Evolutionary conservation across 2,797 vertebrate species (phyloP).

Genomic region (Florisuga fusca): DNA sequence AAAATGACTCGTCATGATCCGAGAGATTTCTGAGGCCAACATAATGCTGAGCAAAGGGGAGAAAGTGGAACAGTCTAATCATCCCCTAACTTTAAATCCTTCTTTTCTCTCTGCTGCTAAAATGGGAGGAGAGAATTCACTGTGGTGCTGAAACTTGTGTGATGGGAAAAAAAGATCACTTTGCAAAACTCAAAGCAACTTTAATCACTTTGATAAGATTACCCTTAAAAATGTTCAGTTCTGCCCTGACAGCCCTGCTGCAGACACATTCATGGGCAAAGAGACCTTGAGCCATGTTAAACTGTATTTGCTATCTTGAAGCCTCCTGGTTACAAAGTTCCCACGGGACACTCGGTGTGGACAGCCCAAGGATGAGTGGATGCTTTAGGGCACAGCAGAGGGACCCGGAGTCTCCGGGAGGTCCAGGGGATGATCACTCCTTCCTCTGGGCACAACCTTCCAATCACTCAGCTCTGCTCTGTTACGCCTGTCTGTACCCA

Average conservation of each 20-base stretch:
- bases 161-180: neutral
- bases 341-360: fast-evolving
- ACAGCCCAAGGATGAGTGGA: conserved; percentile 15
- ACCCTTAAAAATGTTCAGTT: neutral
- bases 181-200: conserved; percentile 23
- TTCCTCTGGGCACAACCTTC: neutral
- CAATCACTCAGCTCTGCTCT: neutral
- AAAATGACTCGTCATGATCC: neutral
- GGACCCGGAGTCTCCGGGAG: fast-evolving
- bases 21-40: neutral
- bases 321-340: conserved; percentile 28
- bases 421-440: neutral
- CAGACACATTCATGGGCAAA: neutral
- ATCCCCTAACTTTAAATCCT: neutral
- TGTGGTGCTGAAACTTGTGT: neutral
- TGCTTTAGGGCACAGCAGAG: neutral
- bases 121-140: neutral
- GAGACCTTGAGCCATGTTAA: conserved; percentile 7
- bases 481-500: neutral
- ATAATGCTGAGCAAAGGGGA: neutral
- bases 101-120: neutral
- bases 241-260: neutral
- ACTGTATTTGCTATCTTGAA: neutral
- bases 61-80: neutral
- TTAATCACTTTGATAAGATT: conserved; percentile 62